Evolutionary conservation across 2,888 invertebrate species (phyloP).

Genomic region (Pharmacophagus antenor): DNA sequence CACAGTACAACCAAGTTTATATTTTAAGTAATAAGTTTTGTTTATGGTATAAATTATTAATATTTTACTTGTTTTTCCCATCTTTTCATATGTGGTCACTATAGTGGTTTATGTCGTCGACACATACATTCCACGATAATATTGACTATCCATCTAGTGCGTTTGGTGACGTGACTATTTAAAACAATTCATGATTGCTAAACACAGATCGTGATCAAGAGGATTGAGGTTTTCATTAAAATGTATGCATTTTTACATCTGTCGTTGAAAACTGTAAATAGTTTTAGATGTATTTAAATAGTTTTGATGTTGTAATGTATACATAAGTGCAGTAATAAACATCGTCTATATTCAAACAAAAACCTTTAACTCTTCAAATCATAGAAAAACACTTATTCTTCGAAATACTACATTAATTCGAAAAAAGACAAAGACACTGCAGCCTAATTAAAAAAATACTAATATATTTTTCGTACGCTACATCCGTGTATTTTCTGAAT

Average conservation of each 20-base stretch:
- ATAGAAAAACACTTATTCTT: background rate
- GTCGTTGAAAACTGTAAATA: background rate
- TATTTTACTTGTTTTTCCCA: background rate
- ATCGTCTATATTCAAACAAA: too few species aligned
- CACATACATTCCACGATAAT: conserved; percentile 40
- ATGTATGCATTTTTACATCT: background rate
- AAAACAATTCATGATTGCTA: conserved; percentile 20
- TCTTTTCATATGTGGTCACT: conserved; percentile 8
- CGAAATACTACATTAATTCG: background rate
- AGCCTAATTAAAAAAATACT: background rate
- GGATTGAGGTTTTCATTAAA: background rate
- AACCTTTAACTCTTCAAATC: too few species aligned
- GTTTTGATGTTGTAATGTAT: background rate
- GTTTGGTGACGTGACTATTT: conserved; percentile 18
- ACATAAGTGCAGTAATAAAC: background rate
- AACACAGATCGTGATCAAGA: background rate
- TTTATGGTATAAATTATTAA: background rate
- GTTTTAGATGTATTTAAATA: background rate
- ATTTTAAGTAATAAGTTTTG: too few species aligned
- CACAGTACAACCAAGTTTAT: too few species aligned
- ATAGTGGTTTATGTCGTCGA: conserved; percentile 4
- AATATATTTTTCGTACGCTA: too few species aligned
- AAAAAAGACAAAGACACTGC: too few species aligned
- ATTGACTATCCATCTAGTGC: conserved; percentile 18
- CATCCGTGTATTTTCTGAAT: too few species aligned